Evolutionary conservation across 92 coral and sea anemone genomes (phyloP), one percentile per base, ranked within the genome.

Genomic region (Virgularia gustaviana): DNA sequence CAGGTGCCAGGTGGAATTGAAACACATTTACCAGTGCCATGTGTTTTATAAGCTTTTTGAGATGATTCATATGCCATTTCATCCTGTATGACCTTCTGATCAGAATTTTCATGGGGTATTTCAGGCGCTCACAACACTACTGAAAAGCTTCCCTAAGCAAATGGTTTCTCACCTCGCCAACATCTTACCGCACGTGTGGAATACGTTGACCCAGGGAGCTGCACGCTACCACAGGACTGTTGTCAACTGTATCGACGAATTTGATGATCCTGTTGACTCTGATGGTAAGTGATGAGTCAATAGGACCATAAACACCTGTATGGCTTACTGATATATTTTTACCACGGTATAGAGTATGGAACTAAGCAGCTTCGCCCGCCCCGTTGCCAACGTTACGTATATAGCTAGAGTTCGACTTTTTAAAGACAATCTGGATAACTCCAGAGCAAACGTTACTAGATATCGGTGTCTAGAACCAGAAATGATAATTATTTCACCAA

Each of bases 231-330:
- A 87, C 22, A 91, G 81, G 58, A 90, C 99, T 25, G 96, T 89
- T 9, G 96, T 94, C 39, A 94, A 94, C 59, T 88, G 83, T 65
- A 89, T 89, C 38, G 96, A 85, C 34, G 96, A 89, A 47, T 90
- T 90, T 32, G 99, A 94, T 33, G 99, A 94, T 65, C 96, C 99
- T 19, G 90, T 94, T 0, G 99, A 94, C 70, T 94, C 99, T 42
- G 99, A 94, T 78, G 99, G 99, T 94, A 38, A 77, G 86, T 29
- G 19, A 23, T 16, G 35, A 9, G n/a, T 22, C n/a, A 34, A 27
- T 19, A 10, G 11, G 23, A 18, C 30, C 35, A 11, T 6, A n/a
- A 6, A 22, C 25, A 63, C 15, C 38, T 1, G 7, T 8, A 9
- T 33, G 18, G 6, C 42, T 36, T 0, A 33, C 43, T 60, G n/a